Evolutionary conservation across 2,113 vertebrate genomes (phyloP).

Genomic region (Eurypyga helias): DNA sequence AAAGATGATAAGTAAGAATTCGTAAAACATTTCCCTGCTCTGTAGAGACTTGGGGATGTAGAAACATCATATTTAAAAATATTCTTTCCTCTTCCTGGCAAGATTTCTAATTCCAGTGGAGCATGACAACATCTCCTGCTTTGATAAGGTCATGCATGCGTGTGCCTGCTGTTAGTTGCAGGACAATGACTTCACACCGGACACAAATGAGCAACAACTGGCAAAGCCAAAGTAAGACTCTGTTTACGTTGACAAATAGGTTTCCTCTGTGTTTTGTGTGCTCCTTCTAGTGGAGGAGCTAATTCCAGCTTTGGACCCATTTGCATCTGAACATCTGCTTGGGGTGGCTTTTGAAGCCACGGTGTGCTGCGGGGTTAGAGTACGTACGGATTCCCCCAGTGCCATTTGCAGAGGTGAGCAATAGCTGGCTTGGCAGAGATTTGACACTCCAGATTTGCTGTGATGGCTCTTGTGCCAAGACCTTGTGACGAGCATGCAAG

Average conservation of each 20-base stretch:
- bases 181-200: conserved; percentile 9
- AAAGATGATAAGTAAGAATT: neutral
- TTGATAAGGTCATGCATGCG: neutral
- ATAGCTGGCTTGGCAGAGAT: neutral
- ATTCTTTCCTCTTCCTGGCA: conserved; percentile 9
- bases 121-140: conserved; percentile 35
- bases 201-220: neutral
- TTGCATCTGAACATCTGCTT: neutral
- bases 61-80: neutral
- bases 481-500: neutral
- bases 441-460: neutral
- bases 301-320: neutral
- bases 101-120: conserved; percentile 19
- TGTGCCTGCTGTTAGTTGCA: neutral
- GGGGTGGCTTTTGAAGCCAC: neutral
- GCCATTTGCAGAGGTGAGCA: neutral
- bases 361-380: neutral
- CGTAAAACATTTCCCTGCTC: neutral
- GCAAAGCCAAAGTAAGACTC: conserved; percentile 8
- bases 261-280: neutral
- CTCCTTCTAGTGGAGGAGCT: neutral
- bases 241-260: neutral
- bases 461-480: neutral
- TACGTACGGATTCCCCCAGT: neutral
- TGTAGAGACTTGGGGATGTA: neutral